phyloP scores from a whole-genome alignment of 2,113 vertebrate species.

The Nesoenas mayeri region DNA sequence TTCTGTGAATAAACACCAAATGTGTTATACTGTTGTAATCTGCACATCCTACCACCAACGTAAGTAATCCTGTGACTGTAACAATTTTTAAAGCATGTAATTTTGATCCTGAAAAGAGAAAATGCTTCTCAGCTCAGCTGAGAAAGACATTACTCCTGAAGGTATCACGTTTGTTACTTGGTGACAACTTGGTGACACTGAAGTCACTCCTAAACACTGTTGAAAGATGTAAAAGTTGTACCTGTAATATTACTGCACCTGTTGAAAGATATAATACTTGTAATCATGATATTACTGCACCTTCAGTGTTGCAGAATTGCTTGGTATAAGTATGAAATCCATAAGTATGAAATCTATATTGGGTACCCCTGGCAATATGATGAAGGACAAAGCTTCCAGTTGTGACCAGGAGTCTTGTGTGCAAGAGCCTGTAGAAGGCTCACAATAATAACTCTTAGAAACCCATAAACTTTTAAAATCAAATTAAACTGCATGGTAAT shows the following conservation, averaged over 20 bases:
- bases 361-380: background rate
- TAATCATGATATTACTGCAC: background rate
- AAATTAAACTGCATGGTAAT: background rate
- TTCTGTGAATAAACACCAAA: background rate
- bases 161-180: background rate
- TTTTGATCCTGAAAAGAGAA: background rate
- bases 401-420: background rate
- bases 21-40: background rate
- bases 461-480: background rate
- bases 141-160: background rate
- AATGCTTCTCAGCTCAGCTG: background rate
- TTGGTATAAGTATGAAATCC: background rate
- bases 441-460: background rate
- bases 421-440: background rate
- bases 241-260: background rate
- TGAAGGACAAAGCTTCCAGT: background rate
- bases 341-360: background rate
- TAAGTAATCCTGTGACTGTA: background rate
- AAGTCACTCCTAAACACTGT: background rate
- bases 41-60: rapidly evolving
- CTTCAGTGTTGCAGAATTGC: background rate
- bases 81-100: background rate
- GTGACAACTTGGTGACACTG: no score
- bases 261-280: background rate
- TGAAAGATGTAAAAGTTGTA: background rate